Evolutionary conservation across 2,888 invertebrate genomes (phyloP), one percentile per base, ranked within the genome.

Genomic region (Callimorpha dominula): DNA sequence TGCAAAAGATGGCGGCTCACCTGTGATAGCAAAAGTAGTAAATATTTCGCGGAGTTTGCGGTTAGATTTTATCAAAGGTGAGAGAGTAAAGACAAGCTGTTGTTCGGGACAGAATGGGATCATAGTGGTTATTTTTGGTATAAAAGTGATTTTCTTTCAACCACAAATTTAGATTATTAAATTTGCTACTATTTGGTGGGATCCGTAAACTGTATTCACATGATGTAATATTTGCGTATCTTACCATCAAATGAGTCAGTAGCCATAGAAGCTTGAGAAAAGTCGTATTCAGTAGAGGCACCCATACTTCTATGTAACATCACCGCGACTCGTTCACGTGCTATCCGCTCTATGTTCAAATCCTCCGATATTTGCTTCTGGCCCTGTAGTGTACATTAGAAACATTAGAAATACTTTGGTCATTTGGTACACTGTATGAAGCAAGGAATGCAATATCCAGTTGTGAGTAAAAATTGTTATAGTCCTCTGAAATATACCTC

Each of bases 241-340:
- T 80, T 31, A 84, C 93, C 90, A 8, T 94, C 92, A 20, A 89
- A 87, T 2, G 93, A 90, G 74, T 92, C 92, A 0, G 89, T 90
- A 12, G 79, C 78, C 78, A 87, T 86, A 1, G 90, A 89, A 0
- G 78, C 85, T 60, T 90, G 87, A 0, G 92, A 90, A 74, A 78
- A 80, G 68, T 92, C 91, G 67, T 79, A 83, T 2, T 92, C 91
- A 0, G 89, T 89, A 17, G 90, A 87, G 7, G 83, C 81, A 0
- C 86, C 88, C 82, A 86, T 81, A 68, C 85, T 88, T 20, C 92
- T 86, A 68, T 93, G 91, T 62, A 92, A 69, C 93, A 94, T 93
- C 0, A 89, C 85, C 0, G 92, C 93, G 0, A 93, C 91, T 0
- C 93, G 87, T 72, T 94, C 94, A 0, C 92, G 88, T 0, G 94